Evolutionary conservation across 2,797 vertebrate species (phyloP).

Genomic region (Sebastes steindachneri): DNA sequence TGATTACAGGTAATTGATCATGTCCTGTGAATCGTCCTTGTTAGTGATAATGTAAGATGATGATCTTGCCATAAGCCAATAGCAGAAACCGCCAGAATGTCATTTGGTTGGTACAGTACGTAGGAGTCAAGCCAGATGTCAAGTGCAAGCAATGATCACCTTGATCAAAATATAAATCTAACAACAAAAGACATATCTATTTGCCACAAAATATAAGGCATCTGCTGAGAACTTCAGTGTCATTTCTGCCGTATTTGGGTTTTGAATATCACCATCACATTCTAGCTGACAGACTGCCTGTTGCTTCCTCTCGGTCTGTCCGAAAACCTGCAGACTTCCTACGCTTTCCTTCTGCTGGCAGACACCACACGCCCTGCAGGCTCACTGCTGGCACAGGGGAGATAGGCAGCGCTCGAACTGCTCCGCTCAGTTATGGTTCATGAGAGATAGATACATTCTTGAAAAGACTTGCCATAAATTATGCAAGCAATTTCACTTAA

Average conservation of each 20-base stretch:
- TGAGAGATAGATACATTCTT: slow-evolving; percentile 29
- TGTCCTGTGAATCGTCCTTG: slow-evolving; percentile 71
- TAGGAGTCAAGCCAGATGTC: slow-evolving; percentile 30
- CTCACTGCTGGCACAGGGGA: slow-evolving; percentile 42
- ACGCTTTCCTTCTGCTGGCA: slow-evolving; percentile 66
- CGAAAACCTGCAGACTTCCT: slow-evolving; percentile 66
- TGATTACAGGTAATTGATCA: slow-evolving; percentile 75
- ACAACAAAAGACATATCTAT: background rate
- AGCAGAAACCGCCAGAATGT: slow-evolving; percentile 29
- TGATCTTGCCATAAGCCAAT: slow-evolving; percentile 56
- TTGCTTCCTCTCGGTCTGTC: slow-evolving; percentile 53
- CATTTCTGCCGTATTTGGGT: background rate
- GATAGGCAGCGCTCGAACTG: slow-evolving; percentile 28
- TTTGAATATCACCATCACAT: slow-evolving; percentile 35
- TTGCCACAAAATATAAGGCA: background rate
- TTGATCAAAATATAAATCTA: background rate
- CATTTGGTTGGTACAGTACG: background rate
- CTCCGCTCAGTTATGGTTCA: slow-evolving; percentile 30
- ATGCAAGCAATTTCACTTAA: slow-evolving; percentile 41
- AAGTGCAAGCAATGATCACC: background rate
- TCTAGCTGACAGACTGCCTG: slow-evolving; percentile 50
- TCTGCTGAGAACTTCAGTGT: background rate
- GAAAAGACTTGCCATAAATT: slow-evolving; percentile 41
- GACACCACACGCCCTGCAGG: slow-evolving; percentile 42
- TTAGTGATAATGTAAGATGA: slow-evolving; percentile 65